These are phyloP conservation scores for Scelioninae gen. 1 DNA, from an alignment of 2,888 invertebrate genomes.

Conservation along the genomic window DNA sequence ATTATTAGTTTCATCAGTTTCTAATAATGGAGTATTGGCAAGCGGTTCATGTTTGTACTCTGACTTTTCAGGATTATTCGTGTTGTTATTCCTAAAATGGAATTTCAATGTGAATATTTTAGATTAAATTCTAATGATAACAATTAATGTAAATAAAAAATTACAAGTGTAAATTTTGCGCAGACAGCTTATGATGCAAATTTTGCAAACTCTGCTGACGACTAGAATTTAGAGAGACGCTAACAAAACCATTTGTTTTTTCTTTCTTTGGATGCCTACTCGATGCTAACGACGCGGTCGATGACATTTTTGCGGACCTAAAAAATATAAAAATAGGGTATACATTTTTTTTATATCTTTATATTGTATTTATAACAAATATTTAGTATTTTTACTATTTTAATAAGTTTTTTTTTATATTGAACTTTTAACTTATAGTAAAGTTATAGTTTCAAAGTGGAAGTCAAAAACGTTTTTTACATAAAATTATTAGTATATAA, in stretches of 20 bases:
- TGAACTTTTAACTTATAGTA: no score
- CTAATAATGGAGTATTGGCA: slow-evolving; percentile 2
- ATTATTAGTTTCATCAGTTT: slow-evolving; percentile 2
- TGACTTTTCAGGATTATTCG: slow-evolving; percentile 6
- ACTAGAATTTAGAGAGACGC: slow-evolving; percentile 26
- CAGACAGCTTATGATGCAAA: slow-evolving; percentile 43
- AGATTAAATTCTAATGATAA: no score
- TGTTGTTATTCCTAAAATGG: slow-evolving; percentile 15
- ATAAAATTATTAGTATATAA: no score
- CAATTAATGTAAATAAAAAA: not conserved
- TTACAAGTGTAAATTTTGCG: slow-evolving; percentile 46
- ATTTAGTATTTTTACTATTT: not conserved
- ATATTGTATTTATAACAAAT: not conserved
- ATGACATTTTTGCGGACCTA: slow-evolving; percentile 42
- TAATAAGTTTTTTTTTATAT: not conserved
- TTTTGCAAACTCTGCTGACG: slow-evolving; percentile 41
- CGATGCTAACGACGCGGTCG: slow-evolving; percentile 20
- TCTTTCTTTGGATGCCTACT: slow-evolving; percentile 1
- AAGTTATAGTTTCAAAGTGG: no score
- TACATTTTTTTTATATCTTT: not conserved
- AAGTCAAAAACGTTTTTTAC: no score
- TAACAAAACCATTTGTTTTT: slow-evolving; percentile 25
- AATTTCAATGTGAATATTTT: not conserved
- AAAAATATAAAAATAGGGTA: not conserved
- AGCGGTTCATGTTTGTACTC: slow-evolving; percentile 1